Conservation (phyloP, 2,888 invertebrate species). For the Cosmopolites sordidus region DNA sequence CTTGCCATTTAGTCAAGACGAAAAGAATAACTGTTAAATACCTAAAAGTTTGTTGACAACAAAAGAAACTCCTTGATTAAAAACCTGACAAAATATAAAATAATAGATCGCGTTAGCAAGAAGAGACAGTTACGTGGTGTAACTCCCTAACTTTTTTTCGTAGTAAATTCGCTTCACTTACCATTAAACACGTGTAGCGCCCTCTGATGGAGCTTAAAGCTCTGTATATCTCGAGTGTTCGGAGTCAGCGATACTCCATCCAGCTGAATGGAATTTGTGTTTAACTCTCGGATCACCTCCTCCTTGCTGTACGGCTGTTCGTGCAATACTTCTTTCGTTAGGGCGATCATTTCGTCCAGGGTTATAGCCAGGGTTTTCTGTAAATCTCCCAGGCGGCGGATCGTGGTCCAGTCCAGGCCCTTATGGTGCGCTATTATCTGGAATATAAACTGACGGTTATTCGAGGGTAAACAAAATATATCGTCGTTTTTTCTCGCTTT, state of each 20-base stretch:
- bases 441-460: slow-evolving; percentile 17
- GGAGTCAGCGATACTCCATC: slow-evolving; percentile 61
- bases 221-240: slow-evolving; percentile 59
- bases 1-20: no score
- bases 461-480: no score
- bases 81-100: no score
- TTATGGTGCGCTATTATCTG: slow-evolving; percentile 64
- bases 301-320: slow-evolving; percentile 63
- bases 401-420: slow-evolving; percentile 59
- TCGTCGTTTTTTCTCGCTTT: no score
- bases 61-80: no score
- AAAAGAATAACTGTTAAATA: no score
- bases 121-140: no score
- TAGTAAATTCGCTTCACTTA: slow-evolving; percentile 38
- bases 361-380: slow-evolving; percentile 62
- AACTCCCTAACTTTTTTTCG: background rate
- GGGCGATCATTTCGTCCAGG: slow-evolving; percentile 65
- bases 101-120: no score
- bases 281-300: slow-evolving; percentile 53
- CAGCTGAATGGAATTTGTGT: slow-evolving; percentile 58
- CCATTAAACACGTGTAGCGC: slow-evolving; percentile 85
- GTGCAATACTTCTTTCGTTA: slow-evolving; percentile 61
- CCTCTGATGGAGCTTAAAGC: slow-evolving; percentile 78
- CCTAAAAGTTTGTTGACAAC: no score
- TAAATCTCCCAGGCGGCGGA: slow-evolving; percentile 67